phyloP scores from a whole-genome alignment of 2,888 invertebrate genomes.

The Neuroscelio doddi region DNA sequence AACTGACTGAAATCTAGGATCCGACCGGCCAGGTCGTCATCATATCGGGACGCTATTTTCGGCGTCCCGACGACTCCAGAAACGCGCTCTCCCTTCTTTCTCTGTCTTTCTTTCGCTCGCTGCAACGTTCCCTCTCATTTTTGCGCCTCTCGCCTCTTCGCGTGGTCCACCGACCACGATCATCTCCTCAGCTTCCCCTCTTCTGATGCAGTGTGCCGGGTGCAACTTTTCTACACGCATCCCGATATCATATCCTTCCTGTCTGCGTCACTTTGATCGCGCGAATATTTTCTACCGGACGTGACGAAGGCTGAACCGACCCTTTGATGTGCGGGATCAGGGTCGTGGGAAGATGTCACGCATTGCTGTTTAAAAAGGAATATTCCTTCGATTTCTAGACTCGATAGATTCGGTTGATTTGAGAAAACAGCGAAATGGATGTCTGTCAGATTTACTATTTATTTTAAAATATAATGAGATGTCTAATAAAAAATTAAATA shows the following conservation, averaged over 20 bases:
- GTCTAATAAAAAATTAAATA: too few species aligned
- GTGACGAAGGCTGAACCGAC: slow-evolving; percentile 16
- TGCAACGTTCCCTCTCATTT: slow-evolving; percentile 35
- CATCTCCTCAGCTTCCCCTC: slow-evolving; percentile 35
- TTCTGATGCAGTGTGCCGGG: slow-evolving; percentile 69
- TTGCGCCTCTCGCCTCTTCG: slow-evolving; percentile 45
- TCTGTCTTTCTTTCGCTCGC: slow-evolving; percentile 28
- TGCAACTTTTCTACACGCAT: slow-evolving; percentile 67
- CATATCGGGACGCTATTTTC: slow-evolving; percentile 72
- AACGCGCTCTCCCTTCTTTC: slow-evolving; percentile 55
- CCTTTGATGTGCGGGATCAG: slow-evolving; percentile 37
- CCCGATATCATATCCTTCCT: slow-evolving; percentile 44
- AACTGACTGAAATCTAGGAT: slow-evolving; percentile 72
- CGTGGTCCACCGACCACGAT: slow-evolving; percentile 41
- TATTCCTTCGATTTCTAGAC: too few species aligned
- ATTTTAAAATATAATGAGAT: too few species aligned
- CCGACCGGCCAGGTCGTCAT: slow-evolving; percentile 69
- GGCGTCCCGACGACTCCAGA: slow-evolving; percentile 71
- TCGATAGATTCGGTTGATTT: too few species aligned
- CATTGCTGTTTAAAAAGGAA: too few species aligned
- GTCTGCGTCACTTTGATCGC: slow-evolving; percentile 26
- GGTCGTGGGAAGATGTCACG: slow-evolving; percentile 28
- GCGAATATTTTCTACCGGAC: slow-evolving; percentile 36
- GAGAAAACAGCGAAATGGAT: too few species aligned
- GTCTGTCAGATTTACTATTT: too few species aligned